phyloP scores from a whole-genome alignment of 2,113 vertebrate species.

The Orycteropus afer region DNA sequence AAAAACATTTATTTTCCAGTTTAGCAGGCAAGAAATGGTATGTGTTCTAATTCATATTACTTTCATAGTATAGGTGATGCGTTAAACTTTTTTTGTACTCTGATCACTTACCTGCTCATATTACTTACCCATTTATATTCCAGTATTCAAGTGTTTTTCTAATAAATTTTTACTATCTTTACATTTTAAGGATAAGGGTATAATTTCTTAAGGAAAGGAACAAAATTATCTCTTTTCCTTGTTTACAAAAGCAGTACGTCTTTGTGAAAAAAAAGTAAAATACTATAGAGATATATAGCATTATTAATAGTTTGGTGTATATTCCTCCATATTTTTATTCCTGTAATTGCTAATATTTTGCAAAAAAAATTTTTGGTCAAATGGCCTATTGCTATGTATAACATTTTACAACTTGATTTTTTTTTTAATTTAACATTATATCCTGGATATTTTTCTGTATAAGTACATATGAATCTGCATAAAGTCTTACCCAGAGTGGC shows the following conservation, averaged over 20 bases:
- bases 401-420: constrained; percentile 32
- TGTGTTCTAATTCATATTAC: background rate
- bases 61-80: background rate
- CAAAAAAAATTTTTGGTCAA: constrained; percentile 34
- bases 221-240: constrained; percentile 9
- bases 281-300: background rate
- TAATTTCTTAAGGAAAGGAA: constrained; percentile 29
- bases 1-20: background rate
- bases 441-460: constrained; percentile 11
- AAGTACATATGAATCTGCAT: background rate
- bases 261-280: background rate
- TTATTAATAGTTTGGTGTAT: constrained; percentile 7
- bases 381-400: background rate
- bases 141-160: background rate
- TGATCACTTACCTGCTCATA: background rate
- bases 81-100: constrained; percentile 38
- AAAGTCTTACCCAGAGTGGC: background rate
- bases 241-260: background rate
- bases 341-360: too few relatives aligned
- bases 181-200: background rate
- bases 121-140: constrained; percentile 21
- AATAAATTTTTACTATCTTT: constrained; percentile 38
- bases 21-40: background rate
- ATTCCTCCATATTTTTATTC: background rate
- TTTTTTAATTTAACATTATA: constrained; percentile 25